Evolutionary conservation across 2,888 invertebrate genomes (phyloP).

Genomic region (Tetranychus piercei): DNA sequence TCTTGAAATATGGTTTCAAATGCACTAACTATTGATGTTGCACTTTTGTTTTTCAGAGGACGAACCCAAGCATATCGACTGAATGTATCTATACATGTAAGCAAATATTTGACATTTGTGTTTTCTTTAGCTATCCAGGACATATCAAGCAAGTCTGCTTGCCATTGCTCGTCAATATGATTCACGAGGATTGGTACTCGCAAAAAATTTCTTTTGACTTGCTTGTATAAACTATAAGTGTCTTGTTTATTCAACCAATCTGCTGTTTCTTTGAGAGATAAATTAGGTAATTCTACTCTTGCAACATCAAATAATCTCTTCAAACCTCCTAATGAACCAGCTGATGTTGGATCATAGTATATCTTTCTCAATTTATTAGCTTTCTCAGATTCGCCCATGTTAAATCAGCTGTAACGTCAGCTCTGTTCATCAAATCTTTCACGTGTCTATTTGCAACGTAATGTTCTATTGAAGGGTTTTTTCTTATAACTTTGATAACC

Average conservation of each 20-base stretch:
- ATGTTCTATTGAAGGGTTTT: neutral
- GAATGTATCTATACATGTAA: slow-evolving; percentile 26
- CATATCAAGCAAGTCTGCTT: slow-evolving; percentile 25
- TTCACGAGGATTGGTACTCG: slow-evolving; percentile 17
- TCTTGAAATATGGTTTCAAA: neutral
- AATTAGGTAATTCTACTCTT: neutral
- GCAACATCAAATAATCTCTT: neutral
- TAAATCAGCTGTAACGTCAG: neutral
- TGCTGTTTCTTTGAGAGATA: neutral
- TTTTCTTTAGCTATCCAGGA: slow-evolving; percentile 20
- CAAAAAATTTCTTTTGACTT: neutral
- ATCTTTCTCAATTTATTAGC: neutral
- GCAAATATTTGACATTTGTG: slow-evolving; percentile 24
- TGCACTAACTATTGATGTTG: slow-evolving; percentile 12
- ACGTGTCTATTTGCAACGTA: neutral
- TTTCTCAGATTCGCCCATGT: neutral
- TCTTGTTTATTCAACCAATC: neutral
- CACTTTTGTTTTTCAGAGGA: slow-evolving; percentile 25
- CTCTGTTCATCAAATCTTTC: neutral
- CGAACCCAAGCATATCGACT: slow-evolving; percentile 25
- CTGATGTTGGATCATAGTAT: neutral
- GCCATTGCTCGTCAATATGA: slow-evolving; percentile 25
- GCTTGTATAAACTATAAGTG: neutral
- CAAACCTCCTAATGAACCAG: neutral
- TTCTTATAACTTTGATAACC: neutral